These are phyloP conservation scores for Myotis vivesi DNA, from an alignment of 2,797 vertebrate genomes.

Conservation along the genomic window DNA sequence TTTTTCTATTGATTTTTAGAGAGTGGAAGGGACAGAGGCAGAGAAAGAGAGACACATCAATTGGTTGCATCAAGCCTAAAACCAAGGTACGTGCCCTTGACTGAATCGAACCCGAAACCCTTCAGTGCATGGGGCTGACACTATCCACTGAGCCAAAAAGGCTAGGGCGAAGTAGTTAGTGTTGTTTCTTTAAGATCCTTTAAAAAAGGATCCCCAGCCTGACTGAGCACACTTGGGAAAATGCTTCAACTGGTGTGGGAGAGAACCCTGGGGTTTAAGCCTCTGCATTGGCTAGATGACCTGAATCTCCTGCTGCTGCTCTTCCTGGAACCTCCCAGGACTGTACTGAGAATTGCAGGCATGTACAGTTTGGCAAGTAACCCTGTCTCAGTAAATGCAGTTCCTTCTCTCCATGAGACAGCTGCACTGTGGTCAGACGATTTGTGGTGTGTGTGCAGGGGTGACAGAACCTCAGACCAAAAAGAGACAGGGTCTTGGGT, in stretches of 20 bases:
- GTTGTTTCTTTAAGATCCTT: background rate
- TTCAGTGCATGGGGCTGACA: too few species aligned
- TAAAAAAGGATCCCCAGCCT: background rate
- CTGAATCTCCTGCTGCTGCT: background rate
- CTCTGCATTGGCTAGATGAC: background rate
- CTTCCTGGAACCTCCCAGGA: slow-evolving; percentile 29
- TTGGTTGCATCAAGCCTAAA: too few species aligned
- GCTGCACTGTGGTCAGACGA: background rate
- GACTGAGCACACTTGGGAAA: slow-evolving; percentile 29
- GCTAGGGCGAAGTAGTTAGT: too few species aligned
- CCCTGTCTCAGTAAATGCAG: slow-evolving; percentile 40
- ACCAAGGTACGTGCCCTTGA: too few species aligned
- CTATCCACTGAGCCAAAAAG: too few species aligned
- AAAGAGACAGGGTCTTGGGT: background rate
- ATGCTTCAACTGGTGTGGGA: background rate
- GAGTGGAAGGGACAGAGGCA: too few species aligned
- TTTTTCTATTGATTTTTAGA: too few species aligned
- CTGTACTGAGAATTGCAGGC: slow-evolving; percentile 15
- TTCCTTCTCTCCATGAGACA: slow-evolving; percentile 26
- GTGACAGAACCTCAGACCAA: background rate
- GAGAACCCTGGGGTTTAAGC: background rate
- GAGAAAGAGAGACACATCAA: too few species aligned
- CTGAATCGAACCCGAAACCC: too few species aligned
- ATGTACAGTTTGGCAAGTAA: slow-evolving; percentile 22
- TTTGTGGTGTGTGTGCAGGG: background rate